These are phyloP conservation scores for Trichogramma evanescens DNA, from an alignment of 2,888 invertebrate genomes.

Conservation along the genomic window DNA sequence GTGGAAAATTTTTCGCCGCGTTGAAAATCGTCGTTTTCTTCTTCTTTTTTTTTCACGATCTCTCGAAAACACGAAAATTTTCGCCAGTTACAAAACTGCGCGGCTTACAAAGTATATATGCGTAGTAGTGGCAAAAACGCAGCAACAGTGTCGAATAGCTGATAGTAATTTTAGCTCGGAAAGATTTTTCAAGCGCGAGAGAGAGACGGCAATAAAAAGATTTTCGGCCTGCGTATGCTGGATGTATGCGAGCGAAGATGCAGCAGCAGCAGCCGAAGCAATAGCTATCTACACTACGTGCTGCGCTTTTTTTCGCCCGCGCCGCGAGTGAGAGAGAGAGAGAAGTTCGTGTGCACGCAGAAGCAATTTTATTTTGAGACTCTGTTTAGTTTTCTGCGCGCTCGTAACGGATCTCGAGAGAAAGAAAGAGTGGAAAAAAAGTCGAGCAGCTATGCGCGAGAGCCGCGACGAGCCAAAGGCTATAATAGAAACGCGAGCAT, in stretches of 20 bases:
- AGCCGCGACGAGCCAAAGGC: conserved; percentile 35
- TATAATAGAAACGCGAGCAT: no score
- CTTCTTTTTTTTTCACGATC: no score
- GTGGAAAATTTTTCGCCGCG: no score
- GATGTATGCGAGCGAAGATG: conserved; percentile 9
- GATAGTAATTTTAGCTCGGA: no score
- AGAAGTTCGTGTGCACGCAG: conserved; percentile 22
- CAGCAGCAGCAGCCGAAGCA: conserved; percentile 14
- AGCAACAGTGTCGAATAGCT: no score
- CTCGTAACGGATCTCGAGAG: conserved; percentile 28
- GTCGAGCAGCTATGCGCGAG: not conserved
- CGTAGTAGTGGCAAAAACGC: no score
- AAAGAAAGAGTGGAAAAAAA: conserved; percentile 1
- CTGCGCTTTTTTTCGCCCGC: conserved; percentile 22
- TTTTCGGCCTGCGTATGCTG: no score
- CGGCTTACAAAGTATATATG: no score
- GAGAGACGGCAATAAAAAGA: conserved; percentile 1
- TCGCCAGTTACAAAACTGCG: no score
- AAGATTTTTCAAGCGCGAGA: not conserved
- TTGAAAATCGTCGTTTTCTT: no score
- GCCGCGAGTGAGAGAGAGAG: conserved; percentile 1
- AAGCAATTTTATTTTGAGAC: conserved; percentile 23
- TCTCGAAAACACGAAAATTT: no score
- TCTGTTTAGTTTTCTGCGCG: conserved; percentile 46
- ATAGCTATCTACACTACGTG: conserved; percentile 4